Percentiles rank a stretch among this genome's conserved stretches.
phyloP scores from a whole-genome alignment of 2,888 invertebrate species.

The Agrotis clavis region DNA sequence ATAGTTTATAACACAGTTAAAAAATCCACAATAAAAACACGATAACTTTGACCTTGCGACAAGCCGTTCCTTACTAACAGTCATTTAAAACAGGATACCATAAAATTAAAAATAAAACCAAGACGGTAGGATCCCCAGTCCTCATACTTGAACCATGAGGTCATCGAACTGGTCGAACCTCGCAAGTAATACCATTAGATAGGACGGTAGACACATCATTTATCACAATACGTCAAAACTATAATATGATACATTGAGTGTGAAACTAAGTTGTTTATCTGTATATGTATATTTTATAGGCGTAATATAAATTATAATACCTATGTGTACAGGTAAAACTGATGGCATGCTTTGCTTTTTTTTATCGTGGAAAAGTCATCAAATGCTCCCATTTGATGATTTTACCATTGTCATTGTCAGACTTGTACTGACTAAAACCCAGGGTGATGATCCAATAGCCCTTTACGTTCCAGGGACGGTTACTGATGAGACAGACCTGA shows the following conservation, averaged over 20 bases:
- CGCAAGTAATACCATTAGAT: background rate
- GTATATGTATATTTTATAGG: background rate
- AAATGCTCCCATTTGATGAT: too few species aligned
- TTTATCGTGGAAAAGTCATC: too few species aligned
- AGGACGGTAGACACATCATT: slow-evolving; percentile 4
- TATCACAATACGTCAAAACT: slow-evolving; percentile 25
- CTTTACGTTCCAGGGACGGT: too few species aligned
- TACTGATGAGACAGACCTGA: too few species aligned
- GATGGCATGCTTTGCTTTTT: too few species aligned
- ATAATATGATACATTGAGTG: slow-evolving; percentile 7
- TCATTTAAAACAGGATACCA: slow-evolving; percentile 33
- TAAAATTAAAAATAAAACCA: slow-evolving; percentile 42
- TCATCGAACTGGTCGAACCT: slow-evolving; percentile 43
- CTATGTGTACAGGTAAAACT: too few species aligned
- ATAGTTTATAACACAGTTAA: too few species aligned
- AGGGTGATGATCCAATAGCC: too few species aligned
- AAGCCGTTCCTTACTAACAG: background rate
- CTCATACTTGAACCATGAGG: slow-evolving; percentile 25
- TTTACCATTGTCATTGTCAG: too few species aligned
- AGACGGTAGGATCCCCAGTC: background rate
- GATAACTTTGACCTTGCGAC: background rate
- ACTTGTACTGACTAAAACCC: too few species aligned
- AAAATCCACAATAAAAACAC: background rate
- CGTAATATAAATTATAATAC: too few species aligned
- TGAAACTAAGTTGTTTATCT: background rate